Conservation (phyloP, 1,140 invertebrate genomes). For the Drosophila fuyamai region DNA sequence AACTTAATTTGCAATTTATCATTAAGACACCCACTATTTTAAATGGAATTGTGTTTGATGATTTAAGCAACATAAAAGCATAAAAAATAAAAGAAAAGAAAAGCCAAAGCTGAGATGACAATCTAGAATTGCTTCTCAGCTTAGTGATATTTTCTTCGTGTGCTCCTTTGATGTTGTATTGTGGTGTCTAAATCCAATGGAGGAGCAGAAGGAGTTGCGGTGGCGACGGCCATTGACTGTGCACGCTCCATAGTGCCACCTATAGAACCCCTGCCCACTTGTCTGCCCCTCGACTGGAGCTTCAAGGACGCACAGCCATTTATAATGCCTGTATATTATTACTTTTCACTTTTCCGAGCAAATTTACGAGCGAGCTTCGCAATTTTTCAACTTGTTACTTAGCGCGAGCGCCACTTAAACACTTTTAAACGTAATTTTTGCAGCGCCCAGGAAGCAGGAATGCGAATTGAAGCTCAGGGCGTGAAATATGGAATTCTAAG, state of each 20-base stretch:
- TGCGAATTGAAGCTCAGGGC: slow-evolving; percentile 27
- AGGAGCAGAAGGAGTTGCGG: slow-evolving; percentile 8
- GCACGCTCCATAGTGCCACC: slow-evolving; percentile 6
- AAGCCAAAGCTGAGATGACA: slow-evolving; percentile 2
- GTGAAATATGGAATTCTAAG: slow-evolving; percentile 56
- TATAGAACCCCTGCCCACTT: slow-evolving; percentile 18
- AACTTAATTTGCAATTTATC: too few species aligned
- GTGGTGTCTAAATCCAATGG: not conserved
- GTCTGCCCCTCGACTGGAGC: slow-evolving; percentile 15
- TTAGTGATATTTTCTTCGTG: slow-evolving; percentile 9
- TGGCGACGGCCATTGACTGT: slow-evolving; percentile 41
- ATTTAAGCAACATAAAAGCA: too few species aligned
- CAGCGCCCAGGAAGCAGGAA: slow-evolving; percentile 6
- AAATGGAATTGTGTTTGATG: too few species aligned
- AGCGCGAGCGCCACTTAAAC: slow-evolving; percentile 64
- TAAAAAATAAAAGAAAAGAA: not conserved
- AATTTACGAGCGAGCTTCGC: slow-evolving; percentile 71
- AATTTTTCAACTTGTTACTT: slow-evolving; percentile 83
- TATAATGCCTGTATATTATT: slow-evolving; percentile 71
- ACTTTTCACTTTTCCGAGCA: slow-evolving; percentile 71
- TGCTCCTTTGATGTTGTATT: slow-evolving; percentile 21
- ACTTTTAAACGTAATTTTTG: slow-evolving; percentile 64
- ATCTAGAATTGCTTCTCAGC: not conserved
- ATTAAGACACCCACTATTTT: too few species aligned
- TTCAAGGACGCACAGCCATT: slow-evolving; percentile 62